Evolutionary conservation across 2,113 vertebrate species (phyloP), one percentile per base, ranked within the genome.

Genomic region (Monopterus albus): DNA sequence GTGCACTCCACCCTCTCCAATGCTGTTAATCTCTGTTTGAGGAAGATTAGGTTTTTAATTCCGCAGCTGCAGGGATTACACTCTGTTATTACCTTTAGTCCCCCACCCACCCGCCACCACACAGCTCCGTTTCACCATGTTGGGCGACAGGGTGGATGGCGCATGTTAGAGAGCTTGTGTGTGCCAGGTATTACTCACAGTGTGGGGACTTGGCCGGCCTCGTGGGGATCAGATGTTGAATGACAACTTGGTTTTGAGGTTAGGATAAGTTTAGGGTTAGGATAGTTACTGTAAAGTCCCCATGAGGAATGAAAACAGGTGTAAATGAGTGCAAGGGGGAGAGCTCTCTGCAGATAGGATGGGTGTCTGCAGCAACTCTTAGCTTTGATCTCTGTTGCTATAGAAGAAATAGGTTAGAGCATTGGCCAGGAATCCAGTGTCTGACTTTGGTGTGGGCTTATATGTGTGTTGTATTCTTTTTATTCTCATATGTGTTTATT

Each of bases 41-140:
- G 79, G 49, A 79, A 84, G 91, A 91, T 91, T 89, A 88, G 62
- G 82, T 86, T 69, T 83, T 90, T 91, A 91, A 91, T 84, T 85
- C 76, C 28, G 69, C 87, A 83, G 63, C 73, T 58, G 58, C 62
- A 72, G 80, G 88, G 89, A 90, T 92, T 91, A 91, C 85, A 83
- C 82, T 83, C 79, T 81, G 85, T 87, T 86, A 86, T 88, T 82
- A 88, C 79, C 78, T 80, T 81, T 73, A 82, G 56, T 79, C 65
- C 53, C 51, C n/a, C 59, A 62, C 28, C 61, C 50, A 51, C 1
- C 58, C 62, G 2, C 77, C 73, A 68, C 58, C 63, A 75, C 71
- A 57, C 63, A 74, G 57, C 65, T 67, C 33, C 51, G 20, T 38
- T 64, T 63, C 72, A 81, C 72, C 79, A 40, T 31, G 10, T 25